These are phyloP conservation scores for Charina bottae DNA, from an alignment of 2,113 vertebrate species.

Conservation along the genomic window DNA sequence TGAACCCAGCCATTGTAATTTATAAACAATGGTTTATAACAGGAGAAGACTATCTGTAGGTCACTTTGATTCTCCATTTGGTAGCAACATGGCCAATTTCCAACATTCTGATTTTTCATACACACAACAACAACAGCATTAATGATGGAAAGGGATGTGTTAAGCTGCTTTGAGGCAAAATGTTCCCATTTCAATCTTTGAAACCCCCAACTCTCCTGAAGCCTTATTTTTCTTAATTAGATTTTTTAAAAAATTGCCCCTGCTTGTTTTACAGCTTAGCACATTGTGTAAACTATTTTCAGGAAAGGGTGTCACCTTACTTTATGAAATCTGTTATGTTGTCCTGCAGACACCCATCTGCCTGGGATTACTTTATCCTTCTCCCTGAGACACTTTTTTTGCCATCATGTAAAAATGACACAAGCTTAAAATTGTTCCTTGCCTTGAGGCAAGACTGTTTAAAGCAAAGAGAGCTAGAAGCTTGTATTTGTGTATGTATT, in stretches of 20 bases:
- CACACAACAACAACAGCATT: background rate
- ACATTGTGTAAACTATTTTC: background rate
- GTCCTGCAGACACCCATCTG: background rate
- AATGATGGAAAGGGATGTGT: background rate
- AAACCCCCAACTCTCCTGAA: background rate
- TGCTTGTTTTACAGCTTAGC: background rate
- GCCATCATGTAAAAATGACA: background rate
- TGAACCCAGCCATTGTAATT: too few relatives aligned
- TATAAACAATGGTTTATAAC: too few relatives aligned
- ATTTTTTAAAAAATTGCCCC: background rate
- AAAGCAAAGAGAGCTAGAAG: background rate
- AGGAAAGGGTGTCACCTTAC: background rate
- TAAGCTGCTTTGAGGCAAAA: background rate
- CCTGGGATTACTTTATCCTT: too few relatives aligned
- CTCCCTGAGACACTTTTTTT: background rate
- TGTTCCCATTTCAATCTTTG: background rate
- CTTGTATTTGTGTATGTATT: background rate
- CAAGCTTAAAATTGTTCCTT: background rate
- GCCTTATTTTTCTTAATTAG: background rate
- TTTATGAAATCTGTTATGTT: background rate
- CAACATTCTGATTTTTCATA: too few relatives aligned
- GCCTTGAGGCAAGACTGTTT: background rate
- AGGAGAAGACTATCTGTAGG: too few relatives aligned
- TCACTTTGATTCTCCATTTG: background rate
- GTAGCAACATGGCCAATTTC: background rate